Evolutionary conservation across 2,888 invertebrate genomes (phyloP).

Genomic region (Chrysomela aeneicollis): DNA sequence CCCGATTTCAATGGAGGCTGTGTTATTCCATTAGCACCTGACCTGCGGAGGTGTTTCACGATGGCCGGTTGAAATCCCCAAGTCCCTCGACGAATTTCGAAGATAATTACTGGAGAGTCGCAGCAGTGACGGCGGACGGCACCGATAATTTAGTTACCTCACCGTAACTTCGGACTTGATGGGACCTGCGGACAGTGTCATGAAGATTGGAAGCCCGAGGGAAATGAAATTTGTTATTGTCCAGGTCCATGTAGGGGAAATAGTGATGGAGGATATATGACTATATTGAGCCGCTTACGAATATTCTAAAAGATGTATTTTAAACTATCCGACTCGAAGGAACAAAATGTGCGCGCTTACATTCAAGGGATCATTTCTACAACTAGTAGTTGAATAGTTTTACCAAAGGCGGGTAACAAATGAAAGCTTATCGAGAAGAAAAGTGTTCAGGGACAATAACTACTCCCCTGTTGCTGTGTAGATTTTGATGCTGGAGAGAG

Average conservation of each 20-base stretch:
- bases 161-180: conserved; percentile 49
- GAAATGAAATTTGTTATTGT: conserved; percentile 31
- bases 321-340: too few species aligned
- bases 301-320: too few species aligned
- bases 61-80: conserved; percentile 50
- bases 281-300: too few species aligned
- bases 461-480: too few species aligned
- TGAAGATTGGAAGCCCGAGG: conserved; percentile 24
- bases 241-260: neutral
- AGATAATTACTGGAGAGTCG: conserved; percentile 60
- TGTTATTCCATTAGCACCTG: conserved; percentile 44
- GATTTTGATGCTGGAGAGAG: too few species aligned
- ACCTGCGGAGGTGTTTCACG: conserved; percentile 44
- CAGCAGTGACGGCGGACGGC: conserved; percentile 56
- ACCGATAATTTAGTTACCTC: conserved; percentile 59
- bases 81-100: conserved; percentile 60
- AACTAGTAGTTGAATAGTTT: too few species aligned
- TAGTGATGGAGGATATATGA: neutral
- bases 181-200: conserved; percentile 44
- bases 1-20: conserved; percentile 31
- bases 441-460: too few species aligned
- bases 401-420: too few species aligned
- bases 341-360: too few species aligned
- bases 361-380: too few species aligned
- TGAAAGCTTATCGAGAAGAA: too few species aligned